These are phyloP conservation scores for Cliona cf. orientalis DNA, from an alignment of 37 sponge, comb jelly and placozoan genomes.

Conservation along the genomic window DNA sequence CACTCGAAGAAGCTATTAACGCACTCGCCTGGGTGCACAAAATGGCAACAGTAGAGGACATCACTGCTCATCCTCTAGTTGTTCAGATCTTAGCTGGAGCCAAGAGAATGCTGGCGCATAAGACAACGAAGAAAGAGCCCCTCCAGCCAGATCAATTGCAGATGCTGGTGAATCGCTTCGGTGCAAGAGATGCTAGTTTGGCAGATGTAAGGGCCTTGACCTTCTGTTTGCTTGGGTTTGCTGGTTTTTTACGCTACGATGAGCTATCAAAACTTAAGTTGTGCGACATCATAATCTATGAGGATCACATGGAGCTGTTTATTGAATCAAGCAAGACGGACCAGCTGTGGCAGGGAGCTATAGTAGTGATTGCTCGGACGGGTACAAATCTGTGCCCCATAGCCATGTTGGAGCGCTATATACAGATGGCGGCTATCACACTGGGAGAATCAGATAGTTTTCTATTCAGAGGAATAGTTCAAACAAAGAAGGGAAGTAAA, in stretches of 20 bases:
- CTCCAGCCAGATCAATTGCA: not conserved
- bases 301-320: not conserved
- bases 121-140: constrained; percentile 5
- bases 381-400: not conserved
- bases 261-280: not conserved
- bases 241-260: constrained; percentile 4
- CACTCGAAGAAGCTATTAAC: constrained; percentile 17
- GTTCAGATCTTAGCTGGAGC: not conserved
- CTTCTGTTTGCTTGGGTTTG: constrained; percentile 13
- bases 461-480: not conserved
- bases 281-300: not conserved
- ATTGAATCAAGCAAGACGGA: constrained; percentile 7
- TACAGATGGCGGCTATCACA: not conserved
- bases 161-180: not conserved
- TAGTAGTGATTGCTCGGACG: constrained; percentile 10
- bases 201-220: not conserved
- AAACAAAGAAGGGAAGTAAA: not conserved
- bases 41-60: not conserved
- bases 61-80: not conserved
- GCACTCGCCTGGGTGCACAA: not conserved
- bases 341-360: constrained; percentile 1
- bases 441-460: not conserved
- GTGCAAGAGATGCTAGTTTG: not conserved
- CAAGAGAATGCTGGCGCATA: constrained; percentile 4
- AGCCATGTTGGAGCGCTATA: constrained; percentile 8